Evolutionary conservation across 2,113 vertebrate genomes (phyloP).

Genomic region (Neofelis nebulosa): DNA sequence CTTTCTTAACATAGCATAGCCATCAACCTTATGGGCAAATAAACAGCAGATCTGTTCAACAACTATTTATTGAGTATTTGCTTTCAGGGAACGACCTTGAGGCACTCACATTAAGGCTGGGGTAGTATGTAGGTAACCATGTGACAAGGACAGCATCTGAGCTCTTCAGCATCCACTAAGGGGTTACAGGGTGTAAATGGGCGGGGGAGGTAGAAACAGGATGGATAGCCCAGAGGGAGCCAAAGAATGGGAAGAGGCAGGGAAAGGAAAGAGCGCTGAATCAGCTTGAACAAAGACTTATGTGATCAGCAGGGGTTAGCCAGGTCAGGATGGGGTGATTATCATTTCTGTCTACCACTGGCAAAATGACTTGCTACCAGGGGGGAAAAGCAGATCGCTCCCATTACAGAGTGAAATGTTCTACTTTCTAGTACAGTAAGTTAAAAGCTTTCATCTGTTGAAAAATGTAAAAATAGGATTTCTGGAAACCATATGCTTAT

Average conservation of each 20-base stretch:
- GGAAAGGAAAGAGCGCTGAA: not conserved
- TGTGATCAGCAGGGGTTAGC: not conserved
- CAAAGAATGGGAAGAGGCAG: not conserved
- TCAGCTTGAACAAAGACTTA: not conserved
- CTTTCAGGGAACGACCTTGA: not conserved
- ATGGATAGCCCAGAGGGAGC: not conserved
- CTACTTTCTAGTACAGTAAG: not conserved
- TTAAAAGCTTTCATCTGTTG: conserved; percentile 1
- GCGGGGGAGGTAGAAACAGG: not conserved
- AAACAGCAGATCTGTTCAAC: not conserved
- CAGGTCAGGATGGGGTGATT: not conserved
- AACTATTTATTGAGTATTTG: not conserved
- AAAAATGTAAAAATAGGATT: conserved; percentile 48
- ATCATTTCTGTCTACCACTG: not conserved
- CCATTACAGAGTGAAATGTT: conserved; percentile 15
- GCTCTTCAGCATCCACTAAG: not conserved
- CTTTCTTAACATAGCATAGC: not conserved
- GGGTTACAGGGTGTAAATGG: too few relatives aligned
- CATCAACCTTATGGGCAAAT: not conserved
- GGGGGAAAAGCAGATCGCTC: not conserved
- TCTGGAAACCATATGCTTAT: conserved; percentile 7
- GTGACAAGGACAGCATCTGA: not conserved
- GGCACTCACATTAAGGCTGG: not conserved
- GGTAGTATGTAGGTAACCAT: not conserved
- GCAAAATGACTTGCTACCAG: not conserved